phyloP scores from a whole-genome alignment of 2,797 vertebrate genomes.

The Molothrus ater region DNA sequence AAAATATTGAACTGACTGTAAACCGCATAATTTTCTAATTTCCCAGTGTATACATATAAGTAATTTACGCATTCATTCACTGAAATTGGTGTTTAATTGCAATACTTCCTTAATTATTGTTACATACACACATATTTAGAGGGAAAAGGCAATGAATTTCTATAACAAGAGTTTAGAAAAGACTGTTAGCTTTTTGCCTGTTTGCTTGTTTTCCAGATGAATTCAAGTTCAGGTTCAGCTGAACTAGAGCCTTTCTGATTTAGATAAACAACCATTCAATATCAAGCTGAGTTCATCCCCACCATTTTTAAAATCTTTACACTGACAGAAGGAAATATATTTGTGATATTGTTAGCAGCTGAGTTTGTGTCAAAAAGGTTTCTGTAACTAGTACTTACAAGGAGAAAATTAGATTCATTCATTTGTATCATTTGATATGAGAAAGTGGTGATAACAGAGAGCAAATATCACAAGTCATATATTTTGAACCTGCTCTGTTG shows the following conservation, averaged over 20 bases:
- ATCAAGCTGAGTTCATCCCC: neutral
- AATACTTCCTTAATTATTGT: neutral
- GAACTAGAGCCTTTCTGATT: neutral
- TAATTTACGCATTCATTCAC: neutral
- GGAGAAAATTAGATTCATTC: neutral
- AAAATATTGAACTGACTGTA: neutral
- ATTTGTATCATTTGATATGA: neutral
- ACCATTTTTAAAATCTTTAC: neutral
- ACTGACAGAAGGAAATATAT: neutral
- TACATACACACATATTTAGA: neutral
- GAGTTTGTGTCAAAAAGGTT: neutral
- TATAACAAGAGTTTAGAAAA: neutral
- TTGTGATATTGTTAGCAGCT: neutral
- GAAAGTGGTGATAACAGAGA: neutral
- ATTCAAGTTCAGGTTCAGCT: neutral
- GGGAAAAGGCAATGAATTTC: neutral
- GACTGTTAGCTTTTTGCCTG: accelerated
- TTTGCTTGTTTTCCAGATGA: neutral
- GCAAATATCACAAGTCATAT: neutral
- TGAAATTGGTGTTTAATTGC: neutral
- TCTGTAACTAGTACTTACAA: neutral
- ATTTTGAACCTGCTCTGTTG: neutral
- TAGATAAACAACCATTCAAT: neutral
- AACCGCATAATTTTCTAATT: neutral
- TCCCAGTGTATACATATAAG: neutral